Conservation (phyloP, 2,888 invertebrate species). For the Molanna angustata region DNA sequence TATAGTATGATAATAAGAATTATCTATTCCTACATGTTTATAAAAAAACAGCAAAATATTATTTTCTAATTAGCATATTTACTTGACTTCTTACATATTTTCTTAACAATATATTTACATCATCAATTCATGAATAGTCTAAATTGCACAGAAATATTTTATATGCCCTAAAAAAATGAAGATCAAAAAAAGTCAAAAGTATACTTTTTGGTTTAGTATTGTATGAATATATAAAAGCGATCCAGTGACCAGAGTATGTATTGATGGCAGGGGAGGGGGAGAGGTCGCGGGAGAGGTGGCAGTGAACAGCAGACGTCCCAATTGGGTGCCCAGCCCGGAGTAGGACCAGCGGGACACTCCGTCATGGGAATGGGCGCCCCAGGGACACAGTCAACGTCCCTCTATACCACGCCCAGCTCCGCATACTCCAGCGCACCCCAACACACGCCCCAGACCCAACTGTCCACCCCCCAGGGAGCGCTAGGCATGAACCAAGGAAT, state of each 20-base stretch:
- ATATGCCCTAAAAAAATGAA: conserved; percentile 4
- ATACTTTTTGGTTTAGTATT: too few species aligned
- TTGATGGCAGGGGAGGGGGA: conserved; percentile 50
- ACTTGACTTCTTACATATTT: too few species aligned
- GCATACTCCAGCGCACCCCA: conserved; percentile 30
- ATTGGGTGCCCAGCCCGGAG: conserved; percentile 5
- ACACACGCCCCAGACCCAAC: conserved; percentile 32
- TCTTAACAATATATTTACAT: too few species aligned
- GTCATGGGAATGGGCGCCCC: conserved; percentile 34
- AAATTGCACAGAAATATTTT: background rate
- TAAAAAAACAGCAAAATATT: too few species aligned
- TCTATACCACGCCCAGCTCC: conserved; percentile 30
- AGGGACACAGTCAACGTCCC: conserved; percentile 35
- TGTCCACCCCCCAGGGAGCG: conserved; percentile 27
- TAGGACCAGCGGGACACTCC: conserved; percentile 7
- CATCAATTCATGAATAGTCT: too few species aligned
- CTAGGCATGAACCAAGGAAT: conserved; percentile 17
- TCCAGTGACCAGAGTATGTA: conserved; percentile 20
- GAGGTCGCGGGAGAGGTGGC: conserved; percentile 45
- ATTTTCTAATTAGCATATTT: too few species aligned
- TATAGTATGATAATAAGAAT: too few species aligned
- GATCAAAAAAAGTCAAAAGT: too few species aligned
- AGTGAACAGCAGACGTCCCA: conserved; percentile 34
- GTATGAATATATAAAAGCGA: conserved; percentile 16
- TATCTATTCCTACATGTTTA: too few species aligned